Evolutionary conservation across 2,113 vertebrate species (phyloP).

Genomic region (Trinectes maculatus): DNA sequence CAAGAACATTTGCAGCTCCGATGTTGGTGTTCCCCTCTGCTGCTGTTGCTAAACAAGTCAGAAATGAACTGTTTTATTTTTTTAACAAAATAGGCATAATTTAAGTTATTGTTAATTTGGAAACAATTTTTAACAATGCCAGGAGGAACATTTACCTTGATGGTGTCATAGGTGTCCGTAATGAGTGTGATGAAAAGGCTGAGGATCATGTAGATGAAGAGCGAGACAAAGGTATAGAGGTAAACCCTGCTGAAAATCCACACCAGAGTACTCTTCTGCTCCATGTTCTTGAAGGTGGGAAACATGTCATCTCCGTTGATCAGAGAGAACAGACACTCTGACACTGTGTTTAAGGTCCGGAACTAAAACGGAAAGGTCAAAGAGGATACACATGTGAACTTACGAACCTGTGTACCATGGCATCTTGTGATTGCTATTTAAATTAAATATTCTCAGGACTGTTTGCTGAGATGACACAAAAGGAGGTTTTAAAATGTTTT

Average conservation of each 20-base stretch:
- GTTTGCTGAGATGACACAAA: not conserved
- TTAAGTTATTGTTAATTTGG: too few species aligned
- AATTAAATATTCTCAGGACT: not conserved
- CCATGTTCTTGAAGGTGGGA: conserved; percentile 92
- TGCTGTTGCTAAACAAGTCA: conserved; percentile 85
- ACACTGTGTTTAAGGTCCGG: conserved; percentile 90
- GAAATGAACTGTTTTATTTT: not conserved
- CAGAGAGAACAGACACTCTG: conserved; percentile 93
- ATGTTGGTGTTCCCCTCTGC: conserved; percentile 83
- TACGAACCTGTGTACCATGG: too few species aligned
- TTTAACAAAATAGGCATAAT: too few species aligned
- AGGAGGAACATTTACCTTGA: conserved; percentile 84
- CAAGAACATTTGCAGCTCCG: conserved; percentile 88
- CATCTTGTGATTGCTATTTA: too few species aligned
- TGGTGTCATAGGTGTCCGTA: conserved; percentile 94
- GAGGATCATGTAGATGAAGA: conserved; percentile 98
- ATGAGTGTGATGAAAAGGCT: conserved; percentile 98
- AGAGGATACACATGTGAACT: rapidly evolving
- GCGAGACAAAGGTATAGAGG: conserved; percentile 93
- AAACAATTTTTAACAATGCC: not conserved
- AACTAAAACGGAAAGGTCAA: conserved; percentile 83
- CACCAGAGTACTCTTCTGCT: conserved; percentile 91
- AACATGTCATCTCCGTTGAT: conserved; percentile 98
- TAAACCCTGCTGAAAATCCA: conserved; percentile 95
- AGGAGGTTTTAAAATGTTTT: not conserved